A percentile compares a stretch with the other conserved stretches of the same genome.
phyloP scores from a whole-genome alignment of 2,797 vertebrate species.

The Bradypodion pumilum region DNA sequence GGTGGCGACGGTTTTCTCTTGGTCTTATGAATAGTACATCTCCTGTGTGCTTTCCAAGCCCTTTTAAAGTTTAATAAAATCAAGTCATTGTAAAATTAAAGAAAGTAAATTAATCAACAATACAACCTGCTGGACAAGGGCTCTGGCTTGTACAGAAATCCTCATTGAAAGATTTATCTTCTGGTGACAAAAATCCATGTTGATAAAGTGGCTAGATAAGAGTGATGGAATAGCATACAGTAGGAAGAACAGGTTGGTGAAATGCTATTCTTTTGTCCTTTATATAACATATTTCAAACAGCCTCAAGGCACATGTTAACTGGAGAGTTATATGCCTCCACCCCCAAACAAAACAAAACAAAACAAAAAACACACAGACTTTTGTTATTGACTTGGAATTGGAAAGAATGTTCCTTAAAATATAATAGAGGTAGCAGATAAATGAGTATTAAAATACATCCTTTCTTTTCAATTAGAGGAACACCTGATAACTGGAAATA shows the following conservation, averaged over 20 bases:
- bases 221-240: conserved; percentile 65
- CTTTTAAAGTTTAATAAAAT: conserved; percentile 57
- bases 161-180: conserved; percentile 74
- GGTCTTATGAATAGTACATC: conserved; percentile 34
- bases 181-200: conserved; percentile 68
- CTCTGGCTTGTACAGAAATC: conserved; percentile 60
- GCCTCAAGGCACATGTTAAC: conserved; percentile 62
- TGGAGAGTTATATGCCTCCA: conserved; percentile 47
- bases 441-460: conserved; percentile 51
- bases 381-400: conserved; percentile 54
- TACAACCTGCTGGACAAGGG: conserved; percentile 45
- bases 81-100: conserved; percentile 4
- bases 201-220: conserved; percentile 76
- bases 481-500: conserved; percentile 40
- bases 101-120: conserved; percentile 23
- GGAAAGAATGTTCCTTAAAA: conserved; percentile 60
- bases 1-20: neutral
- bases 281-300: conserved; percentile 69
- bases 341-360: too few species aligned
- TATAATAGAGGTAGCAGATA: conserved; percentile 13
- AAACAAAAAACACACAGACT: conserved; percentile 6
- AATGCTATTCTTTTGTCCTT: conserved; percentile 72
- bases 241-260: conserved; percentile 58
- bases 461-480: conserved; percentile 56
- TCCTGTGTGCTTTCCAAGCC: conserved; percentile 47